A percentile compares a stretch with the other conserved stretches of the same genome.
phyloP scores from a whole-genome alignment of 2,797 vertebrate species.

The Xenops minutus region DNA sequence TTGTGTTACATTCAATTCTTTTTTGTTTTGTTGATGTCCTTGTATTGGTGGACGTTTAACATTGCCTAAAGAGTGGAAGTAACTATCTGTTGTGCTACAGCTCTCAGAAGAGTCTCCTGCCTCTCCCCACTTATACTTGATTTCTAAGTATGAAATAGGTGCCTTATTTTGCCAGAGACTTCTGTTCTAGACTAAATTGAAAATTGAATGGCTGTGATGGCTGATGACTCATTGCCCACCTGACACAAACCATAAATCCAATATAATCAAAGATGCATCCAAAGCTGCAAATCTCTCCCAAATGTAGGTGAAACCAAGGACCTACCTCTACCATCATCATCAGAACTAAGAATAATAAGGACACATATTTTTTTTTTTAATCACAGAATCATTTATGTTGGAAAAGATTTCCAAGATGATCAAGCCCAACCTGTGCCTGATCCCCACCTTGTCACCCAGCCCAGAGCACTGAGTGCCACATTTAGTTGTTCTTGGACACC shows the following conservation, averaged over 20 bases:
- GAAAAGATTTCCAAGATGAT: background rate
- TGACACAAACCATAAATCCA: background rate
- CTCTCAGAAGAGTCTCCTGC: background rate
- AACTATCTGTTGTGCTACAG: background rate
- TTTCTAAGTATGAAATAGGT: background rate
- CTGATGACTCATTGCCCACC: background rate
- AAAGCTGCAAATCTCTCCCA: background rate
- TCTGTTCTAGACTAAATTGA: background rate
- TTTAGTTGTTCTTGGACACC: fast-evolving
- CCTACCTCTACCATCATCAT: background rate
- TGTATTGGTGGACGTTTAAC: background rate
- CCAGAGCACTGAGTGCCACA: fast-evolving
- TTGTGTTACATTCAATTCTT: background rate
- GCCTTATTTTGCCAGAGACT: background rate
- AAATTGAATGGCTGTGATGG: background rate
- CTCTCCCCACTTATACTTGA: background rate
- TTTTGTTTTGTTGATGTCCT: background rate
- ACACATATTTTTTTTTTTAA: background rate
- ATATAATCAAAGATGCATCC: background rate
- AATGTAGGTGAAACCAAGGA: background rate
- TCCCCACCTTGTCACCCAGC: too few species aligned
- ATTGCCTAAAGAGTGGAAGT: background rate
- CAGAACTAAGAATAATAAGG: background rate
- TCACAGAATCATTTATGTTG: background rate
- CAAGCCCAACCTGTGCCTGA: fast-evolving